Base-by-base conservation (phyloP, 2,113 vertebrate genomes). In the Myiopsitta monachus region DNA sequence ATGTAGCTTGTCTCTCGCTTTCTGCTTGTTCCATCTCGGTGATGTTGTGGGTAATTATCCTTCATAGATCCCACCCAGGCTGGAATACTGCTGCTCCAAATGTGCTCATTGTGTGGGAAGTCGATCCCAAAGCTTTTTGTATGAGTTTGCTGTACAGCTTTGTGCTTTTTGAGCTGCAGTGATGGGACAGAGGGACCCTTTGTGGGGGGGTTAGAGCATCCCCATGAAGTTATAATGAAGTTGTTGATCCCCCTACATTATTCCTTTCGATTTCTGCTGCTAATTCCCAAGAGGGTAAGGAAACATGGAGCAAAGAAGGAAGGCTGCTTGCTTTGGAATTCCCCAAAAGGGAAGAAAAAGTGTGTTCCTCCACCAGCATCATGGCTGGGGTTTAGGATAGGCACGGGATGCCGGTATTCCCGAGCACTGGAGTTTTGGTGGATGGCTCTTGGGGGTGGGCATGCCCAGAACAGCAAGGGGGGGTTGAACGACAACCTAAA, bases 401-500 rank as follows among this genome's bases (percentile, higher is more conserved):
- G 4, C 0, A 1, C 1, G 0, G 68, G 61, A 84, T 73, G 43
- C 51, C 3, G 24, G 52, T 30, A 14, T 91, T 83, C 88, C 4
- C 1, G 4, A 72, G 79, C 13, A 6, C 84, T 72, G 94, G 83
- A 51, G 43, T 83, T 92, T 39, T 43, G 17, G 33, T 1, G 27
- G 85, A 24, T 62, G 72, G 92, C 85, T 87, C 47, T 0, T 4
- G 80, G 4, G 79, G 74, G 33, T 22, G 18, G 95, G 57, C 36
- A 13, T 84, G 90, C 69, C 95, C 96, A 44, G 55, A 84, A 73
- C 90, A 94, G 83, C 81, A 28, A 17, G 52, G 93, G 96, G 55
- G 33, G 19, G 55, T 88, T 83, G 94, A 93, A 86, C 6, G 47
- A 94, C 95, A 98, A 96, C 96, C 97, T 97, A 98, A 98, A 98